Conservation (phyloP, 2,797 vertebrate genomes). For the Arrhamphus sclerolepis region DNA sequence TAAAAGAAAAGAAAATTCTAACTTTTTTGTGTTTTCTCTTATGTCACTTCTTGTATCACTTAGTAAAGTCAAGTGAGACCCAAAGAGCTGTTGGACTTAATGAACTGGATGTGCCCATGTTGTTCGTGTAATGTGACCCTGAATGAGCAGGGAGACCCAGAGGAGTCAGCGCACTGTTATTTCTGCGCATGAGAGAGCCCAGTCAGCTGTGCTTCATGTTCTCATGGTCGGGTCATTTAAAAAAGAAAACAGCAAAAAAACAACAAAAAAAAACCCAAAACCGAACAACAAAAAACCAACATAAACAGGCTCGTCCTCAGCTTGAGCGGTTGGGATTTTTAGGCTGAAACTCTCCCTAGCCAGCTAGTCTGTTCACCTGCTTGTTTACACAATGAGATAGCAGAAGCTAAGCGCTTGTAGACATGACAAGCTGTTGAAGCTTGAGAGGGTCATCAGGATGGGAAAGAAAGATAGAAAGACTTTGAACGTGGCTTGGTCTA, state of each 20-base stretch:
- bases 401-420: too few relatives aligned
- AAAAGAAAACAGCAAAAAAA: slow-evolving; percentile 5
- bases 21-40: background rate
- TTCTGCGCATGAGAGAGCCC: slow-evolving; percentile 69
- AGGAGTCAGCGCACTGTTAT: slow-evolving; percentile 44
- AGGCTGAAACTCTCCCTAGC: background rate
- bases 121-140: slow-evolving; percentile 57
- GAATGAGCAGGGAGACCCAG: slow-evolving; percentile 60
- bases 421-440: too few relatives aligned
- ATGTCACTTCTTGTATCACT: background rate
- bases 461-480: too few relatives aligned
- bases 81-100: slow-evolving; percentile 37
- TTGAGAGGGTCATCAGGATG: background rate
- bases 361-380: background rate
- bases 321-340: slow-evolving; percentile 43
- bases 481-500: too few relatives aligned
- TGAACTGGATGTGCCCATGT: slow-evolving; percentile 50
- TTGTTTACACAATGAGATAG: too few relatives aligned
- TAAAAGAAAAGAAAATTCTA: too few relatives aligned
- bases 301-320: slow-evolving; percentile 43
- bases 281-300: too few relatives aligned
- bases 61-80: slow-evolving; percentile 23
- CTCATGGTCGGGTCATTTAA: slow-evolving; percentile 40
- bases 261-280: too few relatives aligned
- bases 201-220: slow-evolving; percentile 61